phyloP scores from a whole-genome alignment of 2,888 invertebrate genomes.

The Zhengitettix transpicula region DNA sequence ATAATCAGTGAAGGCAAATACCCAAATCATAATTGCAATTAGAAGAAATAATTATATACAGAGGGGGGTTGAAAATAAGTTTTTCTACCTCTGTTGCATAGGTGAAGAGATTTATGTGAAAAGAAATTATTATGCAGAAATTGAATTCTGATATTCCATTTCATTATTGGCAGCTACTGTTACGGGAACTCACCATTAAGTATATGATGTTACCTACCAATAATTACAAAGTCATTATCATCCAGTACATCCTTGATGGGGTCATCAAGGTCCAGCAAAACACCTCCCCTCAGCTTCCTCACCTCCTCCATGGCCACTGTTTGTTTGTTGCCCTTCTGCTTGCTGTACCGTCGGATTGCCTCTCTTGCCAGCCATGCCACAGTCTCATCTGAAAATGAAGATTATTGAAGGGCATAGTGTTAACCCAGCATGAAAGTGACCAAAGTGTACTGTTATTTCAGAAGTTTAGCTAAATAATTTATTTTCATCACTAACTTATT shows the following conservation, averaged over 20 bases:
- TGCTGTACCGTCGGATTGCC: slow-evolving; percentile 28
- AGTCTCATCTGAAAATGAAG: slow-evolving; percentile 12
- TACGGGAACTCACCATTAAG: too few species aligned
- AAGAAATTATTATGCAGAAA: background rate
- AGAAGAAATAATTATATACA: too few species aligned
- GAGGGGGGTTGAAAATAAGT: too few species aligned
- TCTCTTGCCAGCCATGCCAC: slow-evolving; percentile 37
- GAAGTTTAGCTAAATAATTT: too few species aligned
- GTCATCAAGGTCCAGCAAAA: slow-evolving; percentile 38
- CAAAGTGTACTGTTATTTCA: too few species aligned
- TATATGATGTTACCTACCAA: slow-evolving; percentile 26
- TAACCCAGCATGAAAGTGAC: too few species aligned
- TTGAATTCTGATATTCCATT: background rate
- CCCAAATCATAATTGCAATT: too few species aligned
- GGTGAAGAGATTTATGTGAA: too few species aligned
- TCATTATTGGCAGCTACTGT: background rate
- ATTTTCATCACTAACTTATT: too few species aligned
- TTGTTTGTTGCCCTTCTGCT: slow-evolving; percentile 19
- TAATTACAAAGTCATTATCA: slow-evolving; percentile 41
- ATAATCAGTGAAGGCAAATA: too few species aligned
- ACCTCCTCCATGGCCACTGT: slow-evolving; percentile 28
- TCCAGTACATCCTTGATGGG: slow-evolving; percentile 33
- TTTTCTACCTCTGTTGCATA: too few species aligned
- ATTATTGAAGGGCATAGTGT: too few species aligned
- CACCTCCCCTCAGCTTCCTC: slow-evolving; percentile 38